Evolutionary conservation across 1,140 invertebrate species (phyloP).

Genomic region (Sycophaga agraensis): DNA sequence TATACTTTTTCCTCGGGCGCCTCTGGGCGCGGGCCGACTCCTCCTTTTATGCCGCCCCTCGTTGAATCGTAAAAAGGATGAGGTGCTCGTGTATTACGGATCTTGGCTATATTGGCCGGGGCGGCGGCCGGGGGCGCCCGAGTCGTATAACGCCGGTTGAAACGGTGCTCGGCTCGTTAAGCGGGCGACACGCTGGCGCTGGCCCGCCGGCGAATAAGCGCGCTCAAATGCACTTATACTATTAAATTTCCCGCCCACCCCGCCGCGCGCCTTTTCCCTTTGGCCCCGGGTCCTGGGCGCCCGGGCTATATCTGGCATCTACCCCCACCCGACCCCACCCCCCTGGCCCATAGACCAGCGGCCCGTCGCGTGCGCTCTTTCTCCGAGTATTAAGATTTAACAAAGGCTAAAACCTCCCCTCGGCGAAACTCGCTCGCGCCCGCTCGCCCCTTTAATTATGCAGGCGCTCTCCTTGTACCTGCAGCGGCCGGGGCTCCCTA

Average conservation of each 20-base stretch:
- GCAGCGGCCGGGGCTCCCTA: background rate
- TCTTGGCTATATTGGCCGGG: background rate
- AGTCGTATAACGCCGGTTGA: slow-evolving; percentile 5
- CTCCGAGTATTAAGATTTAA: too few species aligned
- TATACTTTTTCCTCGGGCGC: slow-evolving; percentile 22
- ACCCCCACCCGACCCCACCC: too few species aligned
- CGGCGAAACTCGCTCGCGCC: background rate
- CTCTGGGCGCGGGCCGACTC: too few species aligned
- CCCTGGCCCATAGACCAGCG: too few species aligned
- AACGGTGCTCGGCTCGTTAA: slow-evolving; percentile 18
- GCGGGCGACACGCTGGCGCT: background rate
- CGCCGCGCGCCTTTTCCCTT: background rate
- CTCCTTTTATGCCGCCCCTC: slow-evolving; percentile 12
- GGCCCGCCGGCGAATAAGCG: background rate
- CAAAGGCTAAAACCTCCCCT: background rate
- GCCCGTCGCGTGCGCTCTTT: too few species aligned
- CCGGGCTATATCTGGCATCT: too few species aligned
- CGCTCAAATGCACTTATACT: slow-evolving; percentile 21
- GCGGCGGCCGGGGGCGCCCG: background rate
- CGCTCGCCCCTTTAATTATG: slow-evolving; percentile 14
- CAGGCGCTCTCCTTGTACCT: background rate
- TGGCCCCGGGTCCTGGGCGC: too few species aligned
- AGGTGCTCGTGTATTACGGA: slow-evolving; percentile 30
- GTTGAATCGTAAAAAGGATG: slow-evolving; percentile 32
- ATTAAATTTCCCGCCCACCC: slow-evolving; percentile 9